phyloP scores from a whole-genome alignment of 1,140 invertebrate species.

The Drosophila ambigua region DNA sequence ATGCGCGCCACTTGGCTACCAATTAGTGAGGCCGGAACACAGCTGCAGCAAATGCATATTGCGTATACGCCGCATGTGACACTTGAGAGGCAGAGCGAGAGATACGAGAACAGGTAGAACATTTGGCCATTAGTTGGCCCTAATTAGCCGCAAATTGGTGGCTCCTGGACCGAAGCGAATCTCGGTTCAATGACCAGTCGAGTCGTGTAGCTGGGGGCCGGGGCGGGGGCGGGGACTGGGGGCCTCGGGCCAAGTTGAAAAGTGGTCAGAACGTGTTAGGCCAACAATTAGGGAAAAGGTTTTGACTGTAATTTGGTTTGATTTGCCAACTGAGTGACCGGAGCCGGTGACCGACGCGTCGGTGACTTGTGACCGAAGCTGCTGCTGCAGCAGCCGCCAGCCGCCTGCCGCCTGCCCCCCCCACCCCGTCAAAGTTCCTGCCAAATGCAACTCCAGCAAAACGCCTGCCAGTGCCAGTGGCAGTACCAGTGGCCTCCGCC shows the following conservation, averaged over 20 bases:
- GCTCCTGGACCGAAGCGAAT: conserved; percentile 9
- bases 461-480: not conserved
- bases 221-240: too few relatives aligned
- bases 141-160: conserved; percentile 54
- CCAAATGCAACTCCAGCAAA: conserved; percentile 41
- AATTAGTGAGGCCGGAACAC: not conserved
- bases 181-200: conserved; percentile 34
- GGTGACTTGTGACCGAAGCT: conserved; percentile 7
- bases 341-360: not conserved
- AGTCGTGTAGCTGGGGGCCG: too few relatives aligned
- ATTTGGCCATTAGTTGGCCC: conserved; percentile 47
- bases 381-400: conserved; percentile 31
- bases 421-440: not conserved
- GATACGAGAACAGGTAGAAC: conserved; percentile 20
- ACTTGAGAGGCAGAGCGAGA: not conserved
- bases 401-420: conserved; percentile 1
- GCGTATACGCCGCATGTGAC: conserved; percentile 51
- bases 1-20: not conserved
- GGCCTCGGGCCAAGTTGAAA: not conserved
- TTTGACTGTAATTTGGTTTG: conserved; percentile 71
- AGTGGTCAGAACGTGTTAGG: conserved; percentile 35
- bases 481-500: not conserved
- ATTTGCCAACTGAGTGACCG: conserved; percentile 66
- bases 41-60: conserved; percentile 6
- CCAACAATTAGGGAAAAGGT: conserved; percentile 66